Evolutionary conservation across 1,140 invertebrate genomes (phyloP).

Genomic region (Drosophila bocki): DNA sequence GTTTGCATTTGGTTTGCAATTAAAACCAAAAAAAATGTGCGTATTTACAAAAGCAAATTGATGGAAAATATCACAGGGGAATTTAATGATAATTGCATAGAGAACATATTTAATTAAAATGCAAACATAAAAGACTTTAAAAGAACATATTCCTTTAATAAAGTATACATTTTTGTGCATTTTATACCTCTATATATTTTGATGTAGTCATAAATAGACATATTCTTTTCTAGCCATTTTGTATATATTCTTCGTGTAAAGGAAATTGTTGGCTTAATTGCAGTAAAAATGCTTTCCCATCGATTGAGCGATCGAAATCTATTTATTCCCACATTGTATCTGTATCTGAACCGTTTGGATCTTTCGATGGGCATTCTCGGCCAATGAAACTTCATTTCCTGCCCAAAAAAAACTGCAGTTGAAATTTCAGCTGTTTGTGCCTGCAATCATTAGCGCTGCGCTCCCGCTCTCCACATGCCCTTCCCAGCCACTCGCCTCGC

Average conservation of each 20-base stretch:
- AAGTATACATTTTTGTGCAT: neutral
- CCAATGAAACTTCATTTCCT: constrained; percentile 36
- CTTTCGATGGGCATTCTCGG: constrained; percentile 17
- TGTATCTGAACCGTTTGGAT: constrained; percentile 8
- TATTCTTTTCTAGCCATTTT: neutral
- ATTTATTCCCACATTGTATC: constrained; percentile 5
- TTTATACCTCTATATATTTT: neutral
- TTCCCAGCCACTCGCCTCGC: neutral
- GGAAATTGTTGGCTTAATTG: constrained; percentile 15
- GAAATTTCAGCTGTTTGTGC: constrained; percentile 49
- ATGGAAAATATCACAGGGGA: neutral
- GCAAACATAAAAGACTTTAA: neutral
- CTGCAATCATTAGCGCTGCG: constrained; percentile 65
- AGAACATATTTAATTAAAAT: neutral
- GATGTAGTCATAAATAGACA: neutral
- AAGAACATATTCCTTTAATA: neutral
- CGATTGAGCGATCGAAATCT: neutral
- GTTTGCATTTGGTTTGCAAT: constrained; percentile 10
- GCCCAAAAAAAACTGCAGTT: constrained; percentile 32
- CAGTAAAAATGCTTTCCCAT: constrained; percentile 9
- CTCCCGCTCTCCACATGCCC: constrained; percentile 11
- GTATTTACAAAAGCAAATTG: constrained; percentile 21
- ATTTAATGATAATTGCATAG: constrained; percentile 3
- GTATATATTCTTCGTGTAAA: neutral
- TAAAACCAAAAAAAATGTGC: constrained; percentile 9